A percentile compares a stretch with the other conserved stretches of the same genome.
phyloP scores from a whole-genome alignment of 2,888 invertebrate genomes.

The Heteropelma amictum region DNA sequence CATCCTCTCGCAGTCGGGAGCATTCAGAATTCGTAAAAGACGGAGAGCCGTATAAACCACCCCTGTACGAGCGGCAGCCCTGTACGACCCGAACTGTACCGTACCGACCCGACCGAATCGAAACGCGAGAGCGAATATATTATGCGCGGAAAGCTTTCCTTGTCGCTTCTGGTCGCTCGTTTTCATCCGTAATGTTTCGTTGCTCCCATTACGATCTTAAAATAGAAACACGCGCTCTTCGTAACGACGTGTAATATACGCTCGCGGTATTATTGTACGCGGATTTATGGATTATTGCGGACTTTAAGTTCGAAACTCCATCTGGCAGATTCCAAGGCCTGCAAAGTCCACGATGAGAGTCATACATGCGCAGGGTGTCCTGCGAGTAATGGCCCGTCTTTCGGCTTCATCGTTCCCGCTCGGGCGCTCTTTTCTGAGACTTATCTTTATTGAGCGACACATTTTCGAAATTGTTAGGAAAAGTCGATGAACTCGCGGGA shows the following conservation, averaged over 20 bases:
- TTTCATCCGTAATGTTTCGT: neutral
- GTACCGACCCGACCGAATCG: slow-evolving; percentile 14
- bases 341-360: no score
- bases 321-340: no score
- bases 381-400: no score
- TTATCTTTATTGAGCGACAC: no score
- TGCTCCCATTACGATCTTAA: neutral
- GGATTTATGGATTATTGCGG: neutral
- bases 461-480: no score
- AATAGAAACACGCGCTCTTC: neutral
- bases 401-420: no score
- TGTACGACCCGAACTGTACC: slow-evolving; percentile 6
- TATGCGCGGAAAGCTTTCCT: neutral
- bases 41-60: slow-evolving; percentile 11
- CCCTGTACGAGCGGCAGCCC: slow-evolving; percentile 17
- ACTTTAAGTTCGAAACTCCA: neutral
- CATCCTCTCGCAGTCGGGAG: slow-evolving; percentile 37
- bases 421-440: no score
- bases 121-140: neutral
- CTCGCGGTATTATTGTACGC: no score
- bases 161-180: neutral
- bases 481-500: no score
- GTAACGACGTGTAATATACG: neutral
- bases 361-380: no score
- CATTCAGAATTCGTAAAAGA: slow-evolving; percentile 30